These are phyloP conservation scores for Keiferia lycopersicella DNA, from an alignment of 2,888 invertebrate species.

Conservation along the genomic window DNA sequence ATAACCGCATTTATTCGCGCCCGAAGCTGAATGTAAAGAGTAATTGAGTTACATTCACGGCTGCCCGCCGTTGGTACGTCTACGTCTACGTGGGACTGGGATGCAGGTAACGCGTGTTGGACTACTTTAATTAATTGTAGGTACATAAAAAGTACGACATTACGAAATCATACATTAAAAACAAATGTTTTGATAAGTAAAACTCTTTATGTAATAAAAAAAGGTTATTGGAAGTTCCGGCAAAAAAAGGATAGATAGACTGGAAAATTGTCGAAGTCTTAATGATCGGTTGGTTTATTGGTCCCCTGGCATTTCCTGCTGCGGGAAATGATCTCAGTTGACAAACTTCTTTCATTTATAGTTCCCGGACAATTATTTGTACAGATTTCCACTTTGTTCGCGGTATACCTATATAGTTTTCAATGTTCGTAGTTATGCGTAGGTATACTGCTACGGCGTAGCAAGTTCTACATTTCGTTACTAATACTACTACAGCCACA, in stretches of 20 bases:
- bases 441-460: neutral
- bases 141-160: no score
- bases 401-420: neutral
- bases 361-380: slow-evolving; percentile 17
- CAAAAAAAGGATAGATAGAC: slow-evolving; percentile 6
- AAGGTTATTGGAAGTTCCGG: neutral
- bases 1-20: slow-evolving; percentile 69
- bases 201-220: neutral
- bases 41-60: slow-evolving; percentile 68
- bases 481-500: no score
- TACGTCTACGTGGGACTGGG: slow-evolving; percentile 28
- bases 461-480: neutral
- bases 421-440: neutral
- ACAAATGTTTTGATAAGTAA: neutral
- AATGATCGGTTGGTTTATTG: slow-evolving; percentile 19
- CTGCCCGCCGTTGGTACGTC: slow-evolving; percentile 23
- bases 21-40: slow-evolving; percentile 64
- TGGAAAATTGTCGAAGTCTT: slow-evolving; percentile 10
- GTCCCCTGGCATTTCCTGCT: slow-evolving; percentile 1
- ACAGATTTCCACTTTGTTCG: slow-evolving; percentile 8
- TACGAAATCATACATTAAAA: no score
- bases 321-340: neutral
- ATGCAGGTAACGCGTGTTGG: slow-evolving; percentile 24
- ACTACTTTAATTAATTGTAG: no score
- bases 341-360: slow-evolving; percentile 19